A percentile compares a stretch with the other conserved stretches of the same genome.
Conservation (phyloP, 2,113 vertebrate species). For the Suricata suricatta region DNA sequence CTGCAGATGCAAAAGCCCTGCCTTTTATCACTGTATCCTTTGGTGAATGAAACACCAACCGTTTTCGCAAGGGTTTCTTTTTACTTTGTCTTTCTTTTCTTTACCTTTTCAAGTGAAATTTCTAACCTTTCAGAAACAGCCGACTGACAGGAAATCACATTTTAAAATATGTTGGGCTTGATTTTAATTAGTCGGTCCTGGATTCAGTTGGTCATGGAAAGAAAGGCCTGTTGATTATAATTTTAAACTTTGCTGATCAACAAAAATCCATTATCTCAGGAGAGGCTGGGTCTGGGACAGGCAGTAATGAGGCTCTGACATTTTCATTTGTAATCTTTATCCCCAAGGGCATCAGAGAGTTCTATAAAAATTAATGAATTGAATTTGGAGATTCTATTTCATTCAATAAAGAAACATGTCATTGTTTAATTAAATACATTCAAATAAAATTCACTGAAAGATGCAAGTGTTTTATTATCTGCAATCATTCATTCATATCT, state of each 20-base stretch:
- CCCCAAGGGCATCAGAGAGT: neutral
- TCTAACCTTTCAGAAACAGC: neutral
- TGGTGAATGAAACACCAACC: neutral
- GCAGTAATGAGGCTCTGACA: neutral
- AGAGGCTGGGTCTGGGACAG: neutral
- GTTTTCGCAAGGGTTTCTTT: neutral
- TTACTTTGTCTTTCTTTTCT: neutral
- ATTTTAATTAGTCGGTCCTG: neutral
- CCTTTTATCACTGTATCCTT: neutral
- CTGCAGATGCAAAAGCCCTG: neutral
- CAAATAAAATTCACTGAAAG: slow-evolving; percentile 1
- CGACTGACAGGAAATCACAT: neutral
- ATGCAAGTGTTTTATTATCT: neutral
- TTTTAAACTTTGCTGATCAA: neutral
- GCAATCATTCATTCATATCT: neutral
- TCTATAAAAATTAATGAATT: neutral
- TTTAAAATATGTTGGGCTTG: neutral
- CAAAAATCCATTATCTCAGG: neutral
- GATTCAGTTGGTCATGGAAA: neutral
- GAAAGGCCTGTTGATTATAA: neutral
- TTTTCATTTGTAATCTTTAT: neutral
- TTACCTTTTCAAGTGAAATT: slow-evolving; percentile 28
- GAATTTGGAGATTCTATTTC: neutral
- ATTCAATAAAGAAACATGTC: neutral
- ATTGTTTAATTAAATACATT: slow-evolving; percentile 18